phyloP scores from a whole-genome alignment of 2,797 vertebrate species.

The Chiloscyllium punctatum region DNA sequence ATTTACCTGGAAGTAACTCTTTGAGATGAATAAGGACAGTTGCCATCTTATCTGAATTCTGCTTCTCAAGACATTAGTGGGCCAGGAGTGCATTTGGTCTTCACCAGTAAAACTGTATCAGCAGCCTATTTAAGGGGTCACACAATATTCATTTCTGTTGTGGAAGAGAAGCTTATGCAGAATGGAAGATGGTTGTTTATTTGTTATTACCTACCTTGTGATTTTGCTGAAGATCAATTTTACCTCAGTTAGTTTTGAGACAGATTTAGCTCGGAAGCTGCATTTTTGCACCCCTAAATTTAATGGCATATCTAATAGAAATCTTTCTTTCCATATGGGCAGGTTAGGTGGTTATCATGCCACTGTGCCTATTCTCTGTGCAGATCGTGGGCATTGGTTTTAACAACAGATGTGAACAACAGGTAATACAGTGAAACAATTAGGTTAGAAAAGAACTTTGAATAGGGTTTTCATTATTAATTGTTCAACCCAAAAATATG shows the following conservation, averaged over 20 bases:
- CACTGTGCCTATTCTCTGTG: background rate
- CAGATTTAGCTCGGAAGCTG: background rate
- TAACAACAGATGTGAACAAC: too few species aligned
- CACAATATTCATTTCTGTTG: background rate
- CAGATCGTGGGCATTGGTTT: background rate
- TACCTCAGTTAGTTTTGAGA: background rate
- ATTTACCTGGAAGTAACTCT: background rate
- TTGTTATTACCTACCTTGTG: background rate
- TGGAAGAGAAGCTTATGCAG: background rate
- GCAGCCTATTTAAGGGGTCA: background rate
- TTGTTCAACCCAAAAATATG: too few species aligned
- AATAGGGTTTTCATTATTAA: too few species aligned
- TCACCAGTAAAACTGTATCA: background rate
- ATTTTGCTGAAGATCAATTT: background rate
- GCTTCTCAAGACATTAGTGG: background rate
- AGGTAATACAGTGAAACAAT: too few species aligned
- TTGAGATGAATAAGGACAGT: background rate
- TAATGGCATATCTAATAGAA: background rate
- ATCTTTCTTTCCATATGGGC: background rate
- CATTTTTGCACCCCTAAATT: background rate
- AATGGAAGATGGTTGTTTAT: background rate
- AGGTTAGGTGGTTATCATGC: background rate
- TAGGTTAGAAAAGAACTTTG: too few species aligned
- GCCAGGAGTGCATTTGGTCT: background rate
- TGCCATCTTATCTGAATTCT: background rate